Percentiles rank a stretch among this genome's conserved stretches.
These are phyloP conservation scores for Sphaeramia orbicularis DNA, from an alignment of 2,797 vertebrate species.

Conservation along the genomic window DNA sequence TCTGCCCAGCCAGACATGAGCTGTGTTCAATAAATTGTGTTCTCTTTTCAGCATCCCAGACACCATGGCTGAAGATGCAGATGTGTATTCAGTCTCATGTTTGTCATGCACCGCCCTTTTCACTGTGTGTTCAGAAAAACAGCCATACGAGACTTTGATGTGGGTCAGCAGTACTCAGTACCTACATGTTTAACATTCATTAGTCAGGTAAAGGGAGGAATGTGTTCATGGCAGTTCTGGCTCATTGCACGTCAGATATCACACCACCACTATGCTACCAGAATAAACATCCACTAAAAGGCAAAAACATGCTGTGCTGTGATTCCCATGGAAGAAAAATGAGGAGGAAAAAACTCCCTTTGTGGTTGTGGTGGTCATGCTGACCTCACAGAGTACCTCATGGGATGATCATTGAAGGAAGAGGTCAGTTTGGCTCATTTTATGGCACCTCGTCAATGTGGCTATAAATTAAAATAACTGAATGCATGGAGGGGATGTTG, in stretches of 20 bases:
- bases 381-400: slow-evolving; percentile 62
- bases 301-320: slow-evolving; percentile 54
- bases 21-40: slow-evolving; percentile 76
- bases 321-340: slow-evolving; percentile 64
- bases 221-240: slow-evolving; percentile 60
- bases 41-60: slow-evolving; percentile 64
- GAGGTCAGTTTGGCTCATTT: slow-evolving; percentile 52
- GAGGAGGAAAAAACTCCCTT: slow-evolving; percentile 30
- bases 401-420: slow-evolving; percentile 45
- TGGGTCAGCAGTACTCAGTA: slow-evolving; percentile 45
- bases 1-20: slow-evolving; percentile 84
- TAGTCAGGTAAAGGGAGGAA: slow-evolving; percentile 63
- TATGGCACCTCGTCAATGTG: slow-evolving; percentile 53
- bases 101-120: slow-evolving; percentile 56
- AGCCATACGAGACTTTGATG: slow-evolving; percentile 26
- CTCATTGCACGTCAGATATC: slow-evolving; percentile 72
- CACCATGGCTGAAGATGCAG: slow-evolving; percentile 64
- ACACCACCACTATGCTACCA: slow-evolving; percentile 69
- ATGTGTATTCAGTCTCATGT: slow-evolving; percentile 63
- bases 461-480: slow-evolving; percentile 46
- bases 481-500: slow-evolving; percentile 21
- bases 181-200: slow-evolving; percentile 61
- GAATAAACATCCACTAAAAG: slow-evolving; percentile 61
- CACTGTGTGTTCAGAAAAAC: slow-evolving; percentile 22
- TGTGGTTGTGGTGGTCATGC: slow-evolving; percentile 55